Base-by-base conservation (phyloP, 2,888 invertebrate genomes). In the Steinernema scapterisci region DNA sequence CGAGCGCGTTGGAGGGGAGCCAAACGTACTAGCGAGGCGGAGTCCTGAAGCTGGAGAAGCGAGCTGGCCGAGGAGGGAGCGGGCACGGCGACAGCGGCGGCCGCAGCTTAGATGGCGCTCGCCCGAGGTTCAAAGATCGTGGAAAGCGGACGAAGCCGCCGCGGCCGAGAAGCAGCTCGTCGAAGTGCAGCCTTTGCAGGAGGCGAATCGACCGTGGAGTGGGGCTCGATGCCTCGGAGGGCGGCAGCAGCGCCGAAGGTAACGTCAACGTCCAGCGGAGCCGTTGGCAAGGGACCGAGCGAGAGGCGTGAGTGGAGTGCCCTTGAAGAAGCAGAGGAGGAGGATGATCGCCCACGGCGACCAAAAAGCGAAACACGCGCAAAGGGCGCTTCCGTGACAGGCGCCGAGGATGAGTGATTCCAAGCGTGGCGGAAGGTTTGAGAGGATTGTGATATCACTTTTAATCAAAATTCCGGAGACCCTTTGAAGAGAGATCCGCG, bases 231-330 rank as follows among this genome's bases (percentile, higher is more conserved):
- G 48, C 48, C 16, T n/a, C 48, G 48, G 48, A n/a, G 48, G 48
- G 48, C 13, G 48, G 48, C 48, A 48, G 48, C 48, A 48, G 48
- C 48, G 48, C n/a, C 48, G 48, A 48, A 48, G 48, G 48, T 48
- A 48, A 13, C 38, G 38, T 6, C 38, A 9, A 9, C 38, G 38
- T 38, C 38, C 38, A 38, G 38, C 38, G 38, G 19, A 48, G 48
- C 48, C 19, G 48, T 19, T 48, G 48, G 48, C 48, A 19, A 48
- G 48, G 19, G 13, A 48, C 48, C 13, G 16, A 16, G n/a, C 45
- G 16, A n/a, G 16, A 44, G 13, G 48, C 38, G 38, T 5, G 48
- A 16, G 48, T 48, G 5, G 48, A 48, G 38, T 48, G 48, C 48
- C 48, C 48, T 48, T 48, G 48, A n/a, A n/a, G n/a, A n/a, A n/a